Evolutionary conservation across 2,797 vertebrate species (phyloP), one percentile per base, ranked within the genome.

Genomic region (Podarcis lilfordi): DNA sequence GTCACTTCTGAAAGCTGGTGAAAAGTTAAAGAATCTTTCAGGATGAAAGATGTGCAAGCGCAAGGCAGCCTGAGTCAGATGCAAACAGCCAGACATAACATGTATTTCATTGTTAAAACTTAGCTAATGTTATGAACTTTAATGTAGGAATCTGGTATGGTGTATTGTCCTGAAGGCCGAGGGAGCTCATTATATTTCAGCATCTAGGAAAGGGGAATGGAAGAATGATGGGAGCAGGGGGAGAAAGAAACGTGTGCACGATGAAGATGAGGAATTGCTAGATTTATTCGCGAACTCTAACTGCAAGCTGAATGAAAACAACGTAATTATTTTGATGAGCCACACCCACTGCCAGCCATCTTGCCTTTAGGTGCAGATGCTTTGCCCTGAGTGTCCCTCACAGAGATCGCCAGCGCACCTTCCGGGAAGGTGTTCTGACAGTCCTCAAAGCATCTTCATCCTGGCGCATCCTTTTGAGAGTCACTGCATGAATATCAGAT

Each of bases 1-100:
- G 80, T 37, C 83, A 71, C 71, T 91, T 13, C 75, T 91, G 89
- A 91, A 94, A 94, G 45, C 55, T 90, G 90, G 10, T 68, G 66
- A 91, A 69, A 40, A 82, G 80, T 82, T 84, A 29, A 71, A 84
- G 43, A n/a, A 80, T 91, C 75, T 87, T 91, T 85, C 76, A 80
- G 32, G 68, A 89, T 17, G n/a, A 91, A 76, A 77, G 61, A 64
- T 8, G 25, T 77, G 74, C n/a, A 21, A 7, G 50, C 19, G 23
- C 9, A 86, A 76, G 43, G 35, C 32, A 85, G 92, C 88, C 40
- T 64, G 90, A 93, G 85, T 84, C 61, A 85, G 37, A 89, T 32
- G 1, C 75, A 82, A 81, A 87, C 82, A 92, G 69, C 86, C 15
- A 75, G 0, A 13, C 68, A 3, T 45, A 85, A 27, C 35, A 68